Evolutionary conservation across 2,113 vertebrate species (phyloP).

Genomic region (Sinocyclocheilus anshuiensis): DNA sequence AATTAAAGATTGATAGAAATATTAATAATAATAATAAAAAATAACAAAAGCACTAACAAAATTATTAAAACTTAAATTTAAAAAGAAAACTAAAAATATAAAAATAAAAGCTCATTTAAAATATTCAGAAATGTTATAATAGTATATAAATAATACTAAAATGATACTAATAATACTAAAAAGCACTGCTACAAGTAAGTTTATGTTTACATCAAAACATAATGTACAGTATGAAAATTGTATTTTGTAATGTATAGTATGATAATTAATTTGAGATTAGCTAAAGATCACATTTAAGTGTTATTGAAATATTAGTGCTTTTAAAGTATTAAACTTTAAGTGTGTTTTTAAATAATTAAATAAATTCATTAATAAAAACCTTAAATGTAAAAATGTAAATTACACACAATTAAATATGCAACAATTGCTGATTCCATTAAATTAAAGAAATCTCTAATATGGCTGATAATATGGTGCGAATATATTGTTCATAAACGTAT

Average conservation of each 20-base stretch:
- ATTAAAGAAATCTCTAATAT: neutral
- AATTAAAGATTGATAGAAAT: neutral
- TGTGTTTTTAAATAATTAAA: too few species aligned
- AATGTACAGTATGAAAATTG: too few species aligned
- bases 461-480: neutral
- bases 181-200: too few species aligned
- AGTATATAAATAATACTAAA: neutral
- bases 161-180: too few species aligned
- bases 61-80: neutral
- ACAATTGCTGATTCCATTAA: neutral
- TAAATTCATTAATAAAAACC: too few species aligned
- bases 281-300: neutral
- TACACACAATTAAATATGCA: neutral
- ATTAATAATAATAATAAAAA: neutral
- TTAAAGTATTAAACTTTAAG: neutral
- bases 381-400: neutral
- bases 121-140: neutral
- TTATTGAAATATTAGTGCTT: neutral
- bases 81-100: neutral
- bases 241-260: too few species aligned
- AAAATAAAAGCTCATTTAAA: neutral
- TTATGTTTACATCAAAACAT: too few species aligned
- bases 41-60: neutral
- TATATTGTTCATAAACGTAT: neutral
- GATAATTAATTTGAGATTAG: neutral